A percentile compares a stretch with the other conserved stretches of the same genome.
phyloP scores from a whole-genome alignment of 1,140 invertebrate genomes.

The Campoletis sonorensis region DNA sequence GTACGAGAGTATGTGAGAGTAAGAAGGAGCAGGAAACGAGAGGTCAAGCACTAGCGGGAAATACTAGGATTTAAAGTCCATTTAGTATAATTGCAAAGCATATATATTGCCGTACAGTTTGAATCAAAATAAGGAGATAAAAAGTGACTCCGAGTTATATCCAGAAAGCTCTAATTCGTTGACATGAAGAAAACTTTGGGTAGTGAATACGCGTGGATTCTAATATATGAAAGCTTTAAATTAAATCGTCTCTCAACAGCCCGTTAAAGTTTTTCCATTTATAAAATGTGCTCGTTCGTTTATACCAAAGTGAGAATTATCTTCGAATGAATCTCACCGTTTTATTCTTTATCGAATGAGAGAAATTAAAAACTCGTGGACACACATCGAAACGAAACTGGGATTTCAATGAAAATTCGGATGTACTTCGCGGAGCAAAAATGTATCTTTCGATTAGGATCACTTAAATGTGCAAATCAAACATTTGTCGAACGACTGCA shows the following conservation, averaged over 20 bases:
- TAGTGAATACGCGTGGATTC: not conserved
- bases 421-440: too few species aligned
- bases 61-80: slow-evolving; percentile 46
- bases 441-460: not conserved
- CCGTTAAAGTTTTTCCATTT: too few species aligned
- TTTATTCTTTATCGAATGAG: too few species aligned
- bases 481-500: not conserved
- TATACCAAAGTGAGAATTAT: too few species aligned
- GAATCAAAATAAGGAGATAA: slow-evolving; percentile 16
- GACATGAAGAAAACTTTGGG: slow-evolving; percentile 10
- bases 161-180: slow-evolving; percentile 18
- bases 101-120: slow-evolving; percentile 15
- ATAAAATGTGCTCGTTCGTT: too few species aligned
- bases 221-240: not conserved
- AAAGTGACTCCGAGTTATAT: slow-evolving; percentile 29
- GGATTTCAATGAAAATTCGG: too few species aligned
- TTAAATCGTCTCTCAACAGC: too few species aligned
- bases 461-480: not conserved
- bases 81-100: slow-evolving; percentile 54
- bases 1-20: slow-evolving; percentile 16
- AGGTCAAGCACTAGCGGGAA: slow-evolving; percentile 28
- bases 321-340: too few species aligned
- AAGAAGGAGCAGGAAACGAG: too few species aligned
- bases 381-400: too few species aligned
- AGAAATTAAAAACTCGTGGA: too few species aligned